These are phyloP conservation scores for Rhea pennata DNA, from an alignment of 2,113 vertebrate genomes.

Conservation along the genomic window DNA sequence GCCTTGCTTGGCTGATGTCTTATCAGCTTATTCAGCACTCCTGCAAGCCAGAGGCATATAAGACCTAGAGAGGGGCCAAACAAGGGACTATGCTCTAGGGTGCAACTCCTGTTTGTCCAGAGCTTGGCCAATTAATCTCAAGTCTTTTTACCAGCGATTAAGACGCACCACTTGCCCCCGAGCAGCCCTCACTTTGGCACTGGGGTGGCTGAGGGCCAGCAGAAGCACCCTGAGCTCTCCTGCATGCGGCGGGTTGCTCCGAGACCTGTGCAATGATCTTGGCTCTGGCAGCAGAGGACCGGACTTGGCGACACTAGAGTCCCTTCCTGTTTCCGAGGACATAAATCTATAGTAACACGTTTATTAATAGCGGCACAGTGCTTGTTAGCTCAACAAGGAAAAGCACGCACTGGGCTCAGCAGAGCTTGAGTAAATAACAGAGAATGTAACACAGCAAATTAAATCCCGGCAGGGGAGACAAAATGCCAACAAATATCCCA, in stretches of 20 bases:
- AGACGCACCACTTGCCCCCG: neutral
- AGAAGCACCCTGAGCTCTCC: neutral
- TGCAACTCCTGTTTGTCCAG: too few species aligned
- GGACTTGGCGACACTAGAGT: neutral
- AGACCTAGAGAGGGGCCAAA: neutral
- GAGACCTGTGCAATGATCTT: fast-evolving
- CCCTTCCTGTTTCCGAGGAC: neutral
- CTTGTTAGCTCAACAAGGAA: neutral
- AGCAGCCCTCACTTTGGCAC: neutral
- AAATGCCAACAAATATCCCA: neutral
- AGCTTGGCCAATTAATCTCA: neutral
- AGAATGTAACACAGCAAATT: constrained; percentile 10
- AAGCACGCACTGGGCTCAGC: neutral
- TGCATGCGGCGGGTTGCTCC: neutral
- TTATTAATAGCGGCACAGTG: neutral
- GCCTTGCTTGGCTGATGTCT: neutral
- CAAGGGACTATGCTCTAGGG: neutral
- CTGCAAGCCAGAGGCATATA: neutral
- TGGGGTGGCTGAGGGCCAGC: neutral
- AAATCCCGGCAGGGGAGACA: constrained; percentile 14
- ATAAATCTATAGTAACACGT: neutral
- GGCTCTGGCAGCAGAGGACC: fast-evolving
- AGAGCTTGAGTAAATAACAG: constrained; percentile 11
- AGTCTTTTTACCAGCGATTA: neutral
- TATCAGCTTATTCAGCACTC: too few species aligned